phyloP scores from a whole-genome alignment of 2,113 vertebrate genomes.

The Heteronetta atricapilla region DNA sequence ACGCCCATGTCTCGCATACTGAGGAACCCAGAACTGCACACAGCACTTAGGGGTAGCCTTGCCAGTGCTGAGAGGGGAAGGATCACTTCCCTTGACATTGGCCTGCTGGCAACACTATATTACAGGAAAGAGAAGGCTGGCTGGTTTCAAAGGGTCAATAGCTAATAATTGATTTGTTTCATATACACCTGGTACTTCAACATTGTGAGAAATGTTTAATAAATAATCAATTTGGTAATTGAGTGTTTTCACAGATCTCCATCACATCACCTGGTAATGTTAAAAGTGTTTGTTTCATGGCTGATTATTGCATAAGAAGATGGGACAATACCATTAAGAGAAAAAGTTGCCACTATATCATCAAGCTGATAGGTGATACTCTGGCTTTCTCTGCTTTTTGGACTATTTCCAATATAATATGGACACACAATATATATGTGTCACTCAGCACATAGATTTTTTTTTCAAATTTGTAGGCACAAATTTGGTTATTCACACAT shows the following conservation, averaged over 20 bases:
- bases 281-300: neutral
- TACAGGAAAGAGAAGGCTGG: neutral
- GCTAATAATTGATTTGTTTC: neutral
- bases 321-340: neutral
- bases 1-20: neutral
- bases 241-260: neutral
- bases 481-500: neutral
- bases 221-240: neutral
- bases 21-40: neutral
- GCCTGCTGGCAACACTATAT: neutral
- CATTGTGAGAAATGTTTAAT: neutral
- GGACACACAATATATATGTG: neutral
- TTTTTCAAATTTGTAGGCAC: neutral
- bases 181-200: neutral
- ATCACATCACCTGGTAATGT: neutral
- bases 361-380: neutral
- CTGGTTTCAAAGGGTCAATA: neutral
- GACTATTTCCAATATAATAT: neutral
- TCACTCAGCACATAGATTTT: neutral
- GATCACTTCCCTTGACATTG: fast-evolving
- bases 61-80: neutral
- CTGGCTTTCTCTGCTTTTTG: neutral
- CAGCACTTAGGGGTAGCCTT: neutral
- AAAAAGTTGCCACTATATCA: neutral
- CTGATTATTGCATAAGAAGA: neutral